phyloP scores from a whole-genome alignment of 2,113 vertebrate species.

The Mystacornis crossleyi region DNA sequence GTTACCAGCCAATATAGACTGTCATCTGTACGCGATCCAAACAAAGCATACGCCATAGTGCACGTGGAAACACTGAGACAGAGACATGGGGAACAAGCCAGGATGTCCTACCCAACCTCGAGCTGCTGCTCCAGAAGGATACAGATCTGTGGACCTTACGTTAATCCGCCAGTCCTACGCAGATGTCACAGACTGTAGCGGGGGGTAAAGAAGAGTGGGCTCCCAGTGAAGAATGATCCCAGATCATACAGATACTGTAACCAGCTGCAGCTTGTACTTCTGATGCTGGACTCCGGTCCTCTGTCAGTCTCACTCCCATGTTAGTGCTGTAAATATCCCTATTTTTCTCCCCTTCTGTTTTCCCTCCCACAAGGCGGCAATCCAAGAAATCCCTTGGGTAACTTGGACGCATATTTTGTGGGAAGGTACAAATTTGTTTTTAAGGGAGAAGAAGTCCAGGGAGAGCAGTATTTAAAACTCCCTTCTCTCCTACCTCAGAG shows the following conservation, averaged over 20 bases:
- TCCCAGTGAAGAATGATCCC: background rate
- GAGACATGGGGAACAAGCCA: background rate
- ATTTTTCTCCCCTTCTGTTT: background rate
- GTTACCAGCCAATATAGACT: background rate
- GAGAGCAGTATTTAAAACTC: background rate
- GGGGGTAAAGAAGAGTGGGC: background rate
- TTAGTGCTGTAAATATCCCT: background rate
- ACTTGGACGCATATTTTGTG: rapidly evolving
- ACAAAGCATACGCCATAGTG: background rate
- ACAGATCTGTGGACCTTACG: background rate
- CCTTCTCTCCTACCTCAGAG: background rate
- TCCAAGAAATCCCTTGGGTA: background rate
- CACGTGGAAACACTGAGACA: background rate
- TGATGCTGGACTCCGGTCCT: rapidly evolving
- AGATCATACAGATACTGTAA: background rate
- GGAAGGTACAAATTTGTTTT: background rate
- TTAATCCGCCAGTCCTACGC: background rate
- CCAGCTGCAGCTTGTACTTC: background rate
- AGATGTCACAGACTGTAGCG: background rate
- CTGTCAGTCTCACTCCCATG: background rate
- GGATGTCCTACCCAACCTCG: background rate
- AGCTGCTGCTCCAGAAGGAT: background rate
- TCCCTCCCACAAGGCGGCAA: rapidly evolving
- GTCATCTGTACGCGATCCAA: background rate
- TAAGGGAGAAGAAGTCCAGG: background rate